Conservation (phyloP, 2,113 vertebrate genomes). For the Hemiscyllium ocellatum region DNA sequence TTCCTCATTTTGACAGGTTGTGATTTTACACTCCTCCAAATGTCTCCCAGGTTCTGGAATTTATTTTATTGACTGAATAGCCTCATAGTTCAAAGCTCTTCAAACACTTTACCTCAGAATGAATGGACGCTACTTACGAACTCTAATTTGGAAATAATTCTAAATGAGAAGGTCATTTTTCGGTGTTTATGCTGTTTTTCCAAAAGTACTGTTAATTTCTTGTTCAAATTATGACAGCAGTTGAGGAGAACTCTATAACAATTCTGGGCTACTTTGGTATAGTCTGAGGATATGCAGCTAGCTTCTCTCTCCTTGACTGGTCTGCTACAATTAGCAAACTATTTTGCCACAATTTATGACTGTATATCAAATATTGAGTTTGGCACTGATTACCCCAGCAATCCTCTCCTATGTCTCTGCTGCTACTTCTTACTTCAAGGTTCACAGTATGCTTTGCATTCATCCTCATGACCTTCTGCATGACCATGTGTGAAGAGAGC, state of each 20-base stretch:
- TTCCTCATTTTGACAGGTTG: too few species aligned
- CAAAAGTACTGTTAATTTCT: background rate
- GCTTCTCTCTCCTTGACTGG: background rate
- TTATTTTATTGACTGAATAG: background rate
- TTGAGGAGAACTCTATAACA: background rate
- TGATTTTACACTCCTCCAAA: too few species aligned
- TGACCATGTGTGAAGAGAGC: background rate
- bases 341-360: background rate
- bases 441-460: background rate
- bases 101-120: background rate
- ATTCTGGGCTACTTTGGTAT: background rate
- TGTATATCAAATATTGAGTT: background rate
- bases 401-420: background rate
- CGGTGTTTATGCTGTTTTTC: background rate
- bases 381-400: background rate
- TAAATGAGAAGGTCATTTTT: background rate
- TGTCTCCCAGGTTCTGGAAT: too few species aligned
- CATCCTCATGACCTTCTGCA: background rate
- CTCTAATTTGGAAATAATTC: background rate
- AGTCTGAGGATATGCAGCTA: background rate
- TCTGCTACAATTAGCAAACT: background rate
- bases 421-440: background rate
- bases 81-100: background rate
- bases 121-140: background rate
- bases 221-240: background rate